These are phyloP conservation scores for Dioctria rufipes DNA, from an alignment of 2,888 invertebrate species.

Conservation along the genomic window DNA sequence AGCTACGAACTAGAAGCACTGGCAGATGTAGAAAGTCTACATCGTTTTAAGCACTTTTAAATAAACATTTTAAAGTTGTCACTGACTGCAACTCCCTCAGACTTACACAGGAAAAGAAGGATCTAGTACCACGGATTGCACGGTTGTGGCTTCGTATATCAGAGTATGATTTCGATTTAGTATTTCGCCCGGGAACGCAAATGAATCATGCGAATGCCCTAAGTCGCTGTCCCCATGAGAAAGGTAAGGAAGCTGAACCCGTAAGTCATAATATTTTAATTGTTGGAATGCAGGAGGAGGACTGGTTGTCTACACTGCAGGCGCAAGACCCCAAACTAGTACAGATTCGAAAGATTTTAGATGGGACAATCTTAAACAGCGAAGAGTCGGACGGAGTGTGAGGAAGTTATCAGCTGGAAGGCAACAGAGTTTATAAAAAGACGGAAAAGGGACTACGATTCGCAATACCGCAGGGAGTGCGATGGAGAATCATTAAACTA, in stretches of 20 bases:
- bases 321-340: not conserved
- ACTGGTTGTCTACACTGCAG: not conserved
- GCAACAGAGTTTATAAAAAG: conserved; percentile 4
- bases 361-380: conserved; percentile 48
- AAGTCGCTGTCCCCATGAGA: not conserved
- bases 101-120: conserved; percentile 24
- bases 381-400: not conserved
- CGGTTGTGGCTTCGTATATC: conserved; percentile 43
- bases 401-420: not conserved
- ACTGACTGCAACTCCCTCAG: conserved; percentile 38
- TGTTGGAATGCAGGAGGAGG: conserved; percentile 1
- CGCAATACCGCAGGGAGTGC: conserved; percentile 52
- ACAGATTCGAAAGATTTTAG: conserved; percentile 2
- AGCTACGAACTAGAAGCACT: conserved; percentile 34
- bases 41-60: conserved; percentile 25
- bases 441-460: conserved; percentile 46
- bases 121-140: conserved; percentile 40
- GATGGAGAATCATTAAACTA: conserved; percentile 29
- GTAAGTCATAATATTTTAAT: not conserved
- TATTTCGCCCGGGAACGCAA: not conserved
- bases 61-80: conserved; percentile 34
- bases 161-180: conserved; percentile 41
- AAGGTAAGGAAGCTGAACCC: not conserved
- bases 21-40: conserved; percentile 28
- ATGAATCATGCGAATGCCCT: conserved; percentile 23